Percentiles rank a stretch among this genome's conserved stretches.
Conservation (phyloP, 2,113 vertebrate species). For the Labeo catla region DNA sequence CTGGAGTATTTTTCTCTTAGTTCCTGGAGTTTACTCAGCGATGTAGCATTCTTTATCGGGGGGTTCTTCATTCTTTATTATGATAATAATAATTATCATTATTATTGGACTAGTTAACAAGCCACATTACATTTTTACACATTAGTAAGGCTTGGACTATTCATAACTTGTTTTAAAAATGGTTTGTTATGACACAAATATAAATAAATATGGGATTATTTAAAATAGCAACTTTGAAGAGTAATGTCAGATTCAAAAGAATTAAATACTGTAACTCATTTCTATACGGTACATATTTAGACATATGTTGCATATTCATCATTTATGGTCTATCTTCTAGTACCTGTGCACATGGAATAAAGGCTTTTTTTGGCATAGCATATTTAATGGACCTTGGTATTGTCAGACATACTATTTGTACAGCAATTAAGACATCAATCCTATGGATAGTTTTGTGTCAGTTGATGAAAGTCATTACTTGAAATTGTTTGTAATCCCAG, state of each 20-base stretch:
- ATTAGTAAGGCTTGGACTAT: neutral
- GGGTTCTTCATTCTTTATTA: neutral
- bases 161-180: neutral
- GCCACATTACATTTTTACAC: neutral
- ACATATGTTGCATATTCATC: neutral
- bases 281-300: neutral
- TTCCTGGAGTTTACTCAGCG: constrained; percentile 8
- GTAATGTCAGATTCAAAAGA: neutral
- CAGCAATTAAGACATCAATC: neutral
- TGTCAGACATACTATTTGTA: neutral
- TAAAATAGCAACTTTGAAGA: neutral
- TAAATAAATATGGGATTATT: neutral
- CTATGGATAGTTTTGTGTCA: neutral
- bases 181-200: neutral
- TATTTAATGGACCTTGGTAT: neutral
- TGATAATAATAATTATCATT: too few relatives aligned
- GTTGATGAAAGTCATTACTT: neutral
- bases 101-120: neutral
- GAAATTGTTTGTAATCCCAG: neutral
- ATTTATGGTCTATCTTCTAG: neutral
- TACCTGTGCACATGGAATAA: neutral
- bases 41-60: constrained; percentile 8
- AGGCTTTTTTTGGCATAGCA: neutral
- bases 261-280: neutral
- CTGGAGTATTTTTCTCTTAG: neutral